Evolutionary conservation across 2,888 invertebrate species (phyloP).

Genomic region (Dolichomitus sp.): DNA sequence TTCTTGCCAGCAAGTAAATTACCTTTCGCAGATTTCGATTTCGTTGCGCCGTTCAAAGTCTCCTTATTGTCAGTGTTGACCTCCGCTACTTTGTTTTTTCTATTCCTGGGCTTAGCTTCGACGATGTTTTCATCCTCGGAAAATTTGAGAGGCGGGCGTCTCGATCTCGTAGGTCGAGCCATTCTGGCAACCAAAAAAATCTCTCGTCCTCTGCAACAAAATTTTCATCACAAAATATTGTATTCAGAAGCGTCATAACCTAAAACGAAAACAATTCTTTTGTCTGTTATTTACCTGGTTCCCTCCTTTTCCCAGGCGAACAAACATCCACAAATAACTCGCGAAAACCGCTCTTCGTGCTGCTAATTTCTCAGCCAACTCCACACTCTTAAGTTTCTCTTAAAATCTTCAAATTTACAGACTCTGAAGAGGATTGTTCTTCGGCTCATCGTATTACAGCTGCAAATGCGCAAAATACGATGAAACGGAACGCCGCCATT

Average conservation of each 20-base stretch:
- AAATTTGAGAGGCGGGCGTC: conserved; percentile 28
- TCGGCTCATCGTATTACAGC: conserved; percentile 25
- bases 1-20: conserved; percentile 49
- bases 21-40: conserved; percentile 52
- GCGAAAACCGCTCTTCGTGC: no score
- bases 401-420: neutral
- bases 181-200: conserved; percentile 24
- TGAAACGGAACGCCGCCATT: conserved; percentile 45
- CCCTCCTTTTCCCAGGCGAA: neutral
- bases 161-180: conserved; percentile 59
- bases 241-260: neutral
- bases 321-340: conserved; percentile 2
- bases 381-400: neutral
- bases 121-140: conserved; percentile 35
- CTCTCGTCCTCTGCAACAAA: conserved; percentile 35
- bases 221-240: neutral
- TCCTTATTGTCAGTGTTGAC: neutral
- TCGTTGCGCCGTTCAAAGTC: neutral
- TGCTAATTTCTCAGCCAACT: neutral
- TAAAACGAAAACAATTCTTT: neutral
- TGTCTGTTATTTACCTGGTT: conserved; percentile 5
- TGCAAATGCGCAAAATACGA: conserved; percentile 30
- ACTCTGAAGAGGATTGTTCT: neutral
- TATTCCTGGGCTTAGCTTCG: neutral
- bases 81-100: neutral